Base-by-base conservation (phyloP, 2,797 vertebrate genomes). In the Enteromius fasciolatus region DNA sequence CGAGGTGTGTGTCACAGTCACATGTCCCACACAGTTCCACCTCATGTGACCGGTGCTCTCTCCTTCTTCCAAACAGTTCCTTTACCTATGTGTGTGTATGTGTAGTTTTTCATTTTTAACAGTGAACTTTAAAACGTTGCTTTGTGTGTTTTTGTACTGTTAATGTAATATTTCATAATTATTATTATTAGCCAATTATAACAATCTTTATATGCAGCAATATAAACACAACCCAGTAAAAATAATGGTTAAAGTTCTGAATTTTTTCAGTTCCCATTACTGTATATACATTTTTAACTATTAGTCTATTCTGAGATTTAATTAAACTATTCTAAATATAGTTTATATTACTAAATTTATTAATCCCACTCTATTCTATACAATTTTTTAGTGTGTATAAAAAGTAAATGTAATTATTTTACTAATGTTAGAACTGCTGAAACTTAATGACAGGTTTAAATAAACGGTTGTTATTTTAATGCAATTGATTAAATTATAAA, bases 1-100 rank as follows among this genome's bases (percentile, higher is more conserved):
- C 33, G 78, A 80, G 75, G 82, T 78, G 81, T 87, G 83, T 67
- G 63, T 80, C 67, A 73, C 7, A 64, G 76, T 86, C 81, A 85
- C 84, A 80, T 83, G 84, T 68, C 67, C 23, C 33, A 8, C 23
- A 36, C 6, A 25, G 79, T 81, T 57, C 39, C 50, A 68, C 25
- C 76, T 85, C 84, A 82, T 85, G 84, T 85, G 84, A 85, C 63
- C 2, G 1, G 68, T 39, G 68, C 31, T 44, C 15, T 18, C 46
- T 25, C 39, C 50, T 83, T 4, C 20, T 57, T 44, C 41, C 14
- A 39, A 69, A 46, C 20, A 69, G 18, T 59, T 76, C 15, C 20
- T 52, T 11, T 23, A 14, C 80, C 25, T 31, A 31, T 31, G 28
- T 74, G 1, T 66, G 46, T 75, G 28, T 74, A 78, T 50, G 25